Evolutionary conservation across 2,113 vertebrate species (phyloP), one percentile per base, ranked within the genome.

Genomic region (Capra hircus): DNA sequence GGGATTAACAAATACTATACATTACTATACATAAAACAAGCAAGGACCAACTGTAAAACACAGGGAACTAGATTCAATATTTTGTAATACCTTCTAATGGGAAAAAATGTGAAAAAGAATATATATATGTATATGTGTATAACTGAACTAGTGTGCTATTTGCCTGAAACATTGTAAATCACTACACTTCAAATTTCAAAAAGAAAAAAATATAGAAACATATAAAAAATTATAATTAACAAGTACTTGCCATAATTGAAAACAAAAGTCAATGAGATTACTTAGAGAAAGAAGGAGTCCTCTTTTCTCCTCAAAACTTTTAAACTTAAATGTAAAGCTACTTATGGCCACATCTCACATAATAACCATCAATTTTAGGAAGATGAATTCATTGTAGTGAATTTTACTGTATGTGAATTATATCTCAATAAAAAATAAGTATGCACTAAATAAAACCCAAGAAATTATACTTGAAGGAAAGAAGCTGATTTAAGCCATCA

Each of bases 241-340:
- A 30, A 88, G 4, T 28, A 81, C n/a, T 83, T 59, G 11, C 4
- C 88, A 13, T 25, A 62, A 60, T 48, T 80, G 78, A 83, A 97
- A 93, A 82, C 33, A 78, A 84, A 94, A 96, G 67, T 85, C 57
- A 81, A 74, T 16, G 60, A 91, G 28, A 13, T 52, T 77, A 67
- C 43, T 90, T 86, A 83, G 30, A 77, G 2, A 90, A 67, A 97
- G 25, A 59, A 97, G 27, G 8, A 78, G 77, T 83, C 19, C 6
- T 88, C 43, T 96, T 91, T 86, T 52, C 81, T 55, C 30, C 64
- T 77, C 50, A 93, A 96, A 97, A 95, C 7, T 36, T 96, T 91
- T 90, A 77, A 95, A 96, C 17, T 53, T 50, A 95, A 87, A 50
- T 62, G 59, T 86, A 90, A 94, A 95, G 59, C 15, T 90, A 27